These are phyloP conservation scores for Orientallactaga sibirica DNA, from an alignment of 2,797 vertebrate genomes.

Conservation along the genomic window DNA sequence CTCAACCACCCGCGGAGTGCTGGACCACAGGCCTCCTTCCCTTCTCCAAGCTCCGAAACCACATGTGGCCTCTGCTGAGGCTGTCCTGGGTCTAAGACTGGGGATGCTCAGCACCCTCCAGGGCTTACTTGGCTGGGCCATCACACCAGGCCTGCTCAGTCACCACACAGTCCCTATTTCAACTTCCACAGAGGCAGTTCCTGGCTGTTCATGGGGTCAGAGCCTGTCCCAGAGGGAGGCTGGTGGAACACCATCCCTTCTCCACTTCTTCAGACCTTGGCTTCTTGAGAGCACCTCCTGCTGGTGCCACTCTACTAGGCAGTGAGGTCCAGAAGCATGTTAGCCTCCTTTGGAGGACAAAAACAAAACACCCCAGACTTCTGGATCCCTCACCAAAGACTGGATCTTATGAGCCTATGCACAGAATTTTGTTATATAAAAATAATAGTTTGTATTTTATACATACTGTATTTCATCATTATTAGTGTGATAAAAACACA, in stretches of 20 bases:
- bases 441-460: not conserved
- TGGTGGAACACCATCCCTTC: not conserved
- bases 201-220: not conserved
- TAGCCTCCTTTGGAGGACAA: not conserved
- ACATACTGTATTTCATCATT: not conserved
- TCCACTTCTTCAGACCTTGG: no score
- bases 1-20: fast-evolving
- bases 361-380: not conserved
- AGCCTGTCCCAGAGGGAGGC: not conserved
- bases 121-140: no score
- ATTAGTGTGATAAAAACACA: not conserved
- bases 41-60: not conserved
- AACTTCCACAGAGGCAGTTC: fast-evolving
- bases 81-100: not conserved
- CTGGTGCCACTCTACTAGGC: fast-evolving
- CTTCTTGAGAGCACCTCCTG: not conserved
- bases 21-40: not conserved
- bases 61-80: fast-evolving
- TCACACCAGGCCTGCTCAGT: no score
- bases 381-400: not conserved
- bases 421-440: not conserved
- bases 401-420: not conserved
- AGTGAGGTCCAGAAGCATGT: not conserved
- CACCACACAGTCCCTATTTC: fast-evolving
- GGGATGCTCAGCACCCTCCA: fast-evolving